These are phyloP conservation scores for Vultur gryphus DNA, from an alignment of 2,797 vertebrate species.

Conservation along the genomic window DNA sequence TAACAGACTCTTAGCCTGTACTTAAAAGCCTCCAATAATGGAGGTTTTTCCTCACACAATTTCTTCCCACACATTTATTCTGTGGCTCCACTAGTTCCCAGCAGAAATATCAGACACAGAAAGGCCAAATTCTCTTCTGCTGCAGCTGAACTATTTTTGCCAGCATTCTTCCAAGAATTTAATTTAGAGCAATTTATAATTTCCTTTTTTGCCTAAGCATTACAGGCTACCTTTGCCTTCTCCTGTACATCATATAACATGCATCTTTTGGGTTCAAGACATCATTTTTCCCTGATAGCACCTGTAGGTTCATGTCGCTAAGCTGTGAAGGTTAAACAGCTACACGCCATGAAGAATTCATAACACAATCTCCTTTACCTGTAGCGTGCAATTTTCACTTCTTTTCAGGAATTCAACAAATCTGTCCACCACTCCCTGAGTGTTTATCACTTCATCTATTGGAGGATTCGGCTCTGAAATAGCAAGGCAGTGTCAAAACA, in stretches of 20 bases:
- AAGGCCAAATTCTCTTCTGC: background rate
- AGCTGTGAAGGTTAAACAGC: background rate
- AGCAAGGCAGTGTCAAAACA: background rate
- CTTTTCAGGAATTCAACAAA: constrained; percentile 97
- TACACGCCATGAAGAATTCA: background rate
- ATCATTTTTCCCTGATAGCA: background rate
- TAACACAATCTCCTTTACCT: constrained; percentile 77
- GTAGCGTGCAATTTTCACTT: constrained; percentile 92
- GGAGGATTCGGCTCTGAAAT: constrained; percentile 94
- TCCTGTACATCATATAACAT: fast-evolving
- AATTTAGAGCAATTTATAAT: background rate
- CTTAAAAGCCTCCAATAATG: background rate
- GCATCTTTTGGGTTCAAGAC: background rate
- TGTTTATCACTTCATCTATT: constrained; percentile 97
- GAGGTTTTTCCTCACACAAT: background rate
- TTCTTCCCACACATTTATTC: background rate
- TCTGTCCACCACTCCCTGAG: constrained; percentile 91
- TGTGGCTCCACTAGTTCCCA: background rate
- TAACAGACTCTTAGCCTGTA: background rate
- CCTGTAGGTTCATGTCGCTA: background rate
- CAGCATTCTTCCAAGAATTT: background rate
- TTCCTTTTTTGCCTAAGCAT: background rate
- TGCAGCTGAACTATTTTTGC: background rate
- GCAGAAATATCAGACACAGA: background rate
- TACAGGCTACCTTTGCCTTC: background rate